A percentile compares a stretch with the other conserved stretches of the same genome.
phyloP scores from a whole-genome alignment of 2,113 vertebrate species.

The Phalacrocorax pelagicus region DNA sequence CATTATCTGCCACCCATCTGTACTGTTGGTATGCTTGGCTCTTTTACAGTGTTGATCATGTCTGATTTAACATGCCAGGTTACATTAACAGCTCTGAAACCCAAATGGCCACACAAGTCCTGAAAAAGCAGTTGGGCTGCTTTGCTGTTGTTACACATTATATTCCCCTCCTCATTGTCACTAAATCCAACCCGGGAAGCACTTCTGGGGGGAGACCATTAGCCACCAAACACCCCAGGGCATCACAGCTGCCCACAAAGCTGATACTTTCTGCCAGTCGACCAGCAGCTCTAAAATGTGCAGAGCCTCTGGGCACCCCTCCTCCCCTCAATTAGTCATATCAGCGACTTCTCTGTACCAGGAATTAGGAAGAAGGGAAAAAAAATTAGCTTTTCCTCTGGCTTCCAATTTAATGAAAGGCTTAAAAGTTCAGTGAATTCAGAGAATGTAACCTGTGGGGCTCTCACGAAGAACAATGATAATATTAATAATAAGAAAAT shows the following conservation, averaged over 20 bases:
- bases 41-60: slow-evolving; percentile 50
- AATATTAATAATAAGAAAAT: background rate
- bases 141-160: background rate
- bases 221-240: background rate
- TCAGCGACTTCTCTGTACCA: background rate
- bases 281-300: background rate
- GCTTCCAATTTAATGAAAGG: slow-evolving; percentile 17
- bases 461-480: background rate
- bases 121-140: background rate
- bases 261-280: background rate
- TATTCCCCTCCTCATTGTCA: background rate
- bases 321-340: background rate
- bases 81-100: slow-evolving; percentile 53
- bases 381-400: background rate
- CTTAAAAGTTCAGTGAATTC: slow-evolving; percentile 42
- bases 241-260: slow-evolving; percentile 2
- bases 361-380: background rate
- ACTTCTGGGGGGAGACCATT: background rate
- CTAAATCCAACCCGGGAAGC: background rate
- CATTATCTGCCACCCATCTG: slow-evolving; percentile 53
- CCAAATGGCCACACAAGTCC: slow-evolving; percentile 30
- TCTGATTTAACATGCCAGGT: slow-evolving; percentile 58
- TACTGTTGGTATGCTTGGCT: slow-evolving; percentile 52
- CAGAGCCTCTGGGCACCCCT: background rate
- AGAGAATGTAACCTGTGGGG: slow-evolving; percentile 36